Conservation (phyloP, 2,113 vertebrate genomes). For the Calyptommatus sinebrachiatus region DNA sequence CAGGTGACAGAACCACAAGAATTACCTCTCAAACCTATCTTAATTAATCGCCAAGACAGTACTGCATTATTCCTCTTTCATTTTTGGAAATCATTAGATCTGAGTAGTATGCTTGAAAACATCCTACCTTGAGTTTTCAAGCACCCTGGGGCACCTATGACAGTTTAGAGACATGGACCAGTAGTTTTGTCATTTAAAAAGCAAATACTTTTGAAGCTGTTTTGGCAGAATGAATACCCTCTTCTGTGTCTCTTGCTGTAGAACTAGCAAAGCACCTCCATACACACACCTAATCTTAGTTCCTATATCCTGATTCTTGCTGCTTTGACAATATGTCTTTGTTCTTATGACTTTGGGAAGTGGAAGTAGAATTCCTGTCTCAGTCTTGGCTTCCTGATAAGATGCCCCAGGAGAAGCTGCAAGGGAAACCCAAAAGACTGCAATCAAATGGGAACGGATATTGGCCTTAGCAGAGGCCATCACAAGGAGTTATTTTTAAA, state of each 20-base stretch:
- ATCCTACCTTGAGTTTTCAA: no score
- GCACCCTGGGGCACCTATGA: neutral
- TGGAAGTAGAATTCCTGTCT: neutral
- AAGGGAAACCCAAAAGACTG: slow-evolving; percentile 30
- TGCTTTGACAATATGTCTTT: slow-evolving; percentile 28
- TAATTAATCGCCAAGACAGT: neutral
- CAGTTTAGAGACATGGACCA: neutral
- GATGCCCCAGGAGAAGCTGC: slow-evolving; percentile 24
- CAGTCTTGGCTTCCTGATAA: slow-evolving; percentile 7
- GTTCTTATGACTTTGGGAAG: slow-evolving; percentile 12
- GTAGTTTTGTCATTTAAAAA: neutral
- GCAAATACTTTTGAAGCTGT: neutral
- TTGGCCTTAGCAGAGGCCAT: slow-evolving; percentile 14
- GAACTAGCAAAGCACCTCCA: neutral
- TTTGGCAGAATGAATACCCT: neutral
- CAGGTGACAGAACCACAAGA: no score
- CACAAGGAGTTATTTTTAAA: slow-evolving; percentile 26
- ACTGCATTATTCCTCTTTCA: neutral
- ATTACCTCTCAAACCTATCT: no score
- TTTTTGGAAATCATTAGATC: neutral
- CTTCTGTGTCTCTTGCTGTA: neutral
- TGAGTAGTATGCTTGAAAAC: neutral
- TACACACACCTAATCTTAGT: neutral
- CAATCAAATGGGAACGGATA: slow-evolving; percentile 27
- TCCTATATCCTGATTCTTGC: slow-evolving; percentile 19